A percentile compares a stretch with the other conserved stretches of the same genome.
These are phyloP conservation scores for Thereuonema tuberculata DNA, from an alignment of 1,140 invertebrate genomes.

Conservation along the genomic window DNA sequence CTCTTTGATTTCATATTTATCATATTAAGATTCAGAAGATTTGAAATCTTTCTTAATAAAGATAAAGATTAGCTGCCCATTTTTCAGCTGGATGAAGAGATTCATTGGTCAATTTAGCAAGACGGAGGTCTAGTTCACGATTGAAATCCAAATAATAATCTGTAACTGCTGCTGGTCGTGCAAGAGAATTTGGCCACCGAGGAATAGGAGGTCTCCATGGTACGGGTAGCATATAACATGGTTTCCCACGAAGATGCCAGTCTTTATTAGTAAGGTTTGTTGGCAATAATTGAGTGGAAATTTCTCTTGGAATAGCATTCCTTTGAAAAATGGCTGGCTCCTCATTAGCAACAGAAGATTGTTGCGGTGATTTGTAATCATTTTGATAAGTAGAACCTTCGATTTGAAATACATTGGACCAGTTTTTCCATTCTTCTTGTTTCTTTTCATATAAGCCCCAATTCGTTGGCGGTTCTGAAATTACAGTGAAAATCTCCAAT, in stretches of 20 bases:
- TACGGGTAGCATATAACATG: neutral
- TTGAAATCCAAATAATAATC: neutral
- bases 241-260: slow-evolving; percentile 1
- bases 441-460: neutral
- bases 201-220: neutral
- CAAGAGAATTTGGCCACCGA: neutral
- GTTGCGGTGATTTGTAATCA: neutral
- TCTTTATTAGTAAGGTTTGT: neutral
- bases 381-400: neutral
- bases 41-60: too few species aligned
- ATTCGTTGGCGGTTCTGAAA: neutral
- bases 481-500: neutral
- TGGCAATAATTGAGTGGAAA: neutral
- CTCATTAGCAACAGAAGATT: neutral
- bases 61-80: slow-evolving; percentile 1
- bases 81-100: slow-evolving; percentile 1
- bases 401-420: neutral
- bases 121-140: neutral
- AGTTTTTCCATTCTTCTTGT: neutral
- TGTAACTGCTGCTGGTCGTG: neutral
- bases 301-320: neutral
- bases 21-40: too few species aligned
- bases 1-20: too few species aligned
- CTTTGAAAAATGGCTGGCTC: neutral
- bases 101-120: neutral